Base-by-base conservation (phyloP, 2,797 vertebrate genomes). In the Uromys caudimaculatus region DNA sequence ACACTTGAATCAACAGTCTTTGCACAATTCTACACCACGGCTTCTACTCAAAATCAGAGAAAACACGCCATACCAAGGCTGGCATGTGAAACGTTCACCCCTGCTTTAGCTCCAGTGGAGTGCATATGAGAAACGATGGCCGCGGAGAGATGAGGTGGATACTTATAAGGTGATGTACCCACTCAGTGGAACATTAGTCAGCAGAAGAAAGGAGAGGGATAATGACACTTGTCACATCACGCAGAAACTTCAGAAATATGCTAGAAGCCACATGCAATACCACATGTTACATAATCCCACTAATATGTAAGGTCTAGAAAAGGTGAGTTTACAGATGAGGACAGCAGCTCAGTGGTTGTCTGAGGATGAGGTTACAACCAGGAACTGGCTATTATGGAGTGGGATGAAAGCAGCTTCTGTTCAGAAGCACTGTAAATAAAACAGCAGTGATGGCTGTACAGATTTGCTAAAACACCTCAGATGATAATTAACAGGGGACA, bases 221-320 rank as follows among this genome's bases (percentile, higher is more conserved):
- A 10, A 6, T 38, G 11, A 35, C 50, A 9, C 4, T 8, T 58
- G 14, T 47, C 50, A 41, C 32, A 14, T 38, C 60, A 35, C 47
- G 50, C 89, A 86, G 81, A 54, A 71, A 60, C 67, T 79, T 94
- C 62, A 71, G 83, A 92, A 64, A 52, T 27, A 52, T 47, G 62
- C n/a, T 56, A 73, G 87, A 89, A 71, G 38, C 54, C 91, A 79
- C 60, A 76, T 73, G 38, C 17, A 38, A 93, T 87, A n/a, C 6
- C 9, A 21, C 19, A 8, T 56, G 32, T 19, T 69, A 71, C 67
- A 12, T 32, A 29, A 94, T 76, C 75, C 38, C 27, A 29, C 52
- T 86, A 24, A 84, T n/a, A 90, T 2, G 13, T 76, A 95, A 38
- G 21, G 24, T 79, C 75, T 76, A 76, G n/a, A 88, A 92, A 94